Conservation (phyloP, 2,113 vertebrate species). For the Nannobrachium achirus region DNA sequence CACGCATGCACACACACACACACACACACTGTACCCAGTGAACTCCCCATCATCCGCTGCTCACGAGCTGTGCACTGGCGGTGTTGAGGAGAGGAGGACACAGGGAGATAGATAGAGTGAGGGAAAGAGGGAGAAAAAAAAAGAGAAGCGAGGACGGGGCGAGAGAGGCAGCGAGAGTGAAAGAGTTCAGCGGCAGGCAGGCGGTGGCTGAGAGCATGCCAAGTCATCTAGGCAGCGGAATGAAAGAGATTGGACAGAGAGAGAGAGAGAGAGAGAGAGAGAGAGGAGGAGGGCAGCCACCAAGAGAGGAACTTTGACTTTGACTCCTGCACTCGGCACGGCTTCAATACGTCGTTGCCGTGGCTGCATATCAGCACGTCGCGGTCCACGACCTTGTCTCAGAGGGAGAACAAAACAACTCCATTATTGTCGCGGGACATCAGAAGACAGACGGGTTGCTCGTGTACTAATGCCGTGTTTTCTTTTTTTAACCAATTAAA, state of each 20-base stretch:
- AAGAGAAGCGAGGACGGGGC: not conserved
- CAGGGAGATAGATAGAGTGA: slow-evolving; percentile 57
- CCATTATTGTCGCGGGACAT: slow-evolving; percentile 7
- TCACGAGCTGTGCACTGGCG: slow-evolving; percentile 70
- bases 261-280: not conserved
- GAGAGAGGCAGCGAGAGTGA: not conserved
- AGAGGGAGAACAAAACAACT: not conserved
- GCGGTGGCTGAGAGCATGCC: slow-evolving; percentile 35
- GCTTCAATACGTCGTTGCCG: not conserved
- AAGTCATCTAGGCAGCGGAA: slow-evolving; percentile 46
- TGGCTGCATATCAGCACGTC: slow-evolving; percentile 20
- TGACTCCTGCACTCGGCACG: not conserved
- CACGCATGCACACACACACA: slow-evolving; percentile 10
- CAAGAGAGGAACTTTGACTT: no score
- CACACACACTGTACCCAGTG: slow-evolving; percentile 70
- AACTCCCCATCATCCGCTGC: slow-evolving; percentile 82
- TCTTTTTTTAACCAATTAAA: not conserved
- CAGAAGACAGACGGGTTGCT: not conserved
- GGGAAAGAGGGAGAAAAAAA: slow-evolving; percentile 42
- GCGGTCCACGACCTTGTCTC: slow-evolving; percentile 19
- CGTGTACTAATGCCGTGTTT: slow-evolving; percentile 10
- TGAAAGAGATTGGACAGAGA: slow-evolving; percentile 38
- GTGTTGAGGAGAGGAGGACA: slow-evolving; percentile 57
- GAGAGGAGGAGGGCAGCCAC: slow-evolving; percentile 1
- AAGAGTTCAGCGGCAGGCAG: slow-evolving; percentile 41